Percentiles rank a stretch among this genome's conserved stretches.
These are phyloP conservation scores for Lanius ludovicianus DNA, from an alignment of 2,113 vertebrate genomes.

Conservation along the genomic window DNA sequence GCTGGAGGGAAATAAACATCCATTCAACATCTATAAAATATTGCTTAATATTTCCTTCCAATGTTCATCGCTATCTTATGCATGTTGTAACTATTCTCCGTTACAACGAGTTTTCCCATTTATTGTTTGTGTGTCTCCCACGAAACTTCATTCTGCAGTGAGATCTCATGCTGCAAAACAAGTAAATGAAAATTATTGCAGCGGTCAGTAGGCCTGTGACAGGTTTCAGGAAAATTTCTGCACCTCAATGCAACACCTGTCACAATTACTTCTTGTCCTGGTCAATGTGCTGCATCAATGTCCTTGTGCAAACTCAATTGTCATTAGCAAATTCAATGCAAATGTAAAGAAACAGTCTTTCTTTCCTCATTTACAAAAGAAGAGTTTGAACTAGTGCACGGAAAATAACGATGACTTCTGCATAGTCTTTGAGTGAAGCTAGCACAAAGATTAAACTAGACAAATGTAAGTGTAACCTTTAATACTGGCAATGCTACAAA, in stretches of 20 bases:
- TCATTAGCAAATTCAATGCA: not conserved
- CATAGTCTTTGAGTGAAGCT: not conserved
- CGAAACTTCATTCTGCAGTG: not conserved
- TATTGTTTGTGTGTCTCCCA: not conserved
- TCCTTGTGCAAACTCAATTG: not conserved
- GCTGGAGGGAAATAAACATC: too few relatives aligned
- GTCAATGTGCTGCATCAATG: fast-evolving
- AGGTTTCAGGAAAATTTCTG: not conserved
- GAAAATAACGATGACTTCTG: not conserved
- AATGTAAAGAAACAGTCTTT: not conserved
- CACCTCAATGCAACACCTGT: not conserved
- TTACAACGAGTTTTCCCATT: not conserved
- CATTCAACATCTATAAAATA: too few relatives aligned
- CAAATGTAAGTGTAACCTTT: not conserved
- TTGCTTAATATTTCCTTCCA: too few relatives aligned
- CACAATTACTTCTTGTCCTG: not conserved
- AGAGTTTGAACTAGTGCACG: not conserved
- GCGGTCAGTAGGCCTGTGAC: not conserved
- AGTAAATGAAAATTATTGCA: not conserved
- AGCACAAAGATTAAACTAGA: not conserved
- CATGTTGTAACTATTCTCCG: too few relatives aligned
- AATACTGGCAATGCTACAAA: not conserved
- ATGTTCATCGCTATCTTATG: too few relatives aligned
- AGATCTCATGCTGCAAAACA: not conserved
- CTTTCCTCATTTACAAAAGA: not conserved